Evolutionary conservation across 2,797 vertebrate genomes (phyloP), one percentile per base, ranked within the genome.

Genomic region (Malurus leucopterus): DNA sequence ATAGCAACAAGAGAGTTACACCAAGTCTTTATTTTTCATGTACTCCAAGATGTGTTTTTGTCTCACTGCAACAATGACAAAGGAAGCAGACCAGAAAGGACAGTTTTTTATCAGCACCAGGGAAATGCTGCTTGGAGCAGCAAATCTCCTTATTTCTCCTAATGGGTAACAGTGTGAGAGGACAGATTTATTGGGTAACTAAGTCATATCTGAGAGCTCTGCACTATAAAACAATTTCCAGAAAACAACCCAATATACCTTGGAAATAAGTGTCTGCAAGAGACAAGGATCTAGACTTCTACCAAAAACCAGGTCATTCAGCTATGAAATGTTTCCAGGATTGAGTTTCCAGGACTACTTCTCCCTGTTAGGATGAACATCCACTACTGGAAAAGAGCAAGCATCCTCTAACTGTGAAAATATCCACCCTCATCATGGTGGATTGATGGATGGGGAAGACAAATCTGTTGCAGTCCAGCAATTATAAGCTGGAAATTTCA

Each of bases 11-110:
- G 43, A 86, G 29, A 83, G 65, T 71, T 91, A 89, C 50, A 89
- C 13, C 1, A 0, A 80, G 62, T 26, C 59, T 82, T 79, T 62
- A 58, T 65, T 89, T 90, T 91, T 84, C 62, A 89, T 23, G 51
- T 47, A 55, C 36, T 49, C 89, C 49, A 71, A 76, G 74, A 49
- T 78, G 41, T 29, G 10, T 72, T 87, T 84, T 73, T 73, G 47
- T 75, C n/a, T 72, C 41, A 41, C 27, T 59, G 84, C 58, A 90
- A 92, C 86, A 82, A 82, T 53, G 75, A 83, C 84, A 84, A 91
- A 92, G 55, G 65, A 83, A 82, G 74, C 44, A 72, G 51, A 59
- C 38, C 50, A 84, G 77, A 73, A 89, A 88, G 53, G 61, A 73
- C 49, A 80, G 32, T 50, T 57, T 51, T 32, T 89, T 83, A 63